A percentile compares a stretch with the other conserved stretches of the same genome.
phyloP scores from a whole-genome alignment of 2,113 vertebrate genomes.

The Tauraco erythrolophus region DNA sequence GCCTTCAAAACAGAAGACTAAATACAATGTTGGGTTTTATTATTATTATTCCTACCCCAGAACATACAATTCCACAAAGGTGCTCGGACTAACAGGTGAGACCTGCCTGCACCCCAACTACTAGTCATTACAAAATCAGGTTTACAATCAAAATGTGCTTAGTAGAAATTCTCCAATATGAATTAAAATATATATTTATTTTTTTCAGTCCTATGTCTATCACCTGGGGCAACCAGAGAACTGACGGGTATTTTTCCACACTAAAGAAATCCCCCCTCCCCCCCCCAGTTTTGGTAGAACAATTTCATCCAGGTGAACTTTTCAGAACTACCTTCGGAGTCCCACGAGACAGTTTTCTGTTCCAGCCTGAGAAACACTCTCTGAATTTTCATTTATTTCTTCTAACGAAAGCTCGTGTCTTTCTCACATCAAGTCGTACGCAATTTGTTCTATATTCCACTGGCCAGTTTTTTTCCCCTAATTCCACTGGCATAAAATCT shows the following conservation, averaged over 20 bases:
- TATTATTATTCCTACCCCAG: background rate
- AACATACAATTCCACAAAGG: background rate
- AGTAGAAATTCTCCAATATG: background rate
- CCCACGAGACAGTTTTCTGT: background rate
- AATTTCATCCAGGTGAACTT: background rate
- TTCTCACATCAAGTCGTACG: background rate
- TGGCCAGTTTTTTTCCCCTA: fast-evolving
- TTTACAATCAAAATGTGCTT: background rate
- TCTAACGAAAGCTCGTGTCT: background rate
- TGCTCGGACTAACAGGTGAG: background rate
- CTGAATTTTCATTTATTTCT: background rate
- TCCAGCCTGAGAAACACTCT: background rate
- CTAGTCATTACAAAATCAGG: background rate
- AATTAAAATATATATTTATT: background rate
- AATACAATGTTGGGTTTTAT: background rate
- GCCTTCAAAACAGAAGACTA: background rate
- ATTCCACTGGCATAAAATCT: background rate
- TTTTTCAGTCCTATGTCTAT: background rate
- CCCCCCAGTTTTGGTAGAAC: background rate
- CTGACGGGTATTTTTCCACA: background rate
- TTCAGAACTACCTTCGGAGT: background rate
- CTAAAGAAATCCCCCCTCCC: background rate
- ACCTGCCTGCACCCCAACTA: background rate
- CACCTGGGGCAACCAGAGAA: background rate
- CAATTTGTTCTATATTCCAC: background rate